Base-by-base conservation (phyloP, 2,113 vertebrate species). In the Melanerpes aurifrons region DNA sequence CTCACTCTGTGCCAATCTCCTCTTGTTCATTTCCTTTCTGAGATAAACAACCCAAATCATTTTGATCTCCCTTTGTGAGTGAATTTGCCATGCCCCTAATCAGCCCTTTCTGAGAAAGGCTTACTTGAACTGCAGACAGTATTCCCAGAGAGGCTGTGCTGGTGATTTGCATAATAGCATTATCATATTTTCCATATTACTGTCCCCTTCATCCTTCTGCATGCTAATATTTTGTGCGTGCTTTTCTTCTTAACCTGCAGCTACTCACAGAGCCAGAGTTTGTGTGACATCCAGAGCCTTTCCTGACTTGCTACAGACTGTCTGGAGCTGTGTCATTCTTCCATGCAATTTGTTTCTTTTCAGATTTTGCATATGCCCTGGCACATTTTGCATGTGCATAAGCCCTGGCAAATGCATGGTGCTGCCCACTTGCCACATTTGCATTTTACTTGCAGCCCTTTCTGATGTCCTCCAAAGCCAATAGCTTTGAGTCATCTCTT, bases 141-240 rank as follows among this genome's bases (percentile, higher is more conserved):
- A 95, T 96, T 96, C 95, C 94, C 95, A 93, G 71, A 47, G 94
- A 95, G 91, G 86, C 91, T 2, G 1, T 0, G 5, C 77, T 67
- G 74, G 89, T 87, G 63, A 94, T 96, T 95, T 96, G 87, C 94
- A 96, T 96, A 96, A 96, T 93, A 90, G 80, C 90, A 96, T 96
- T 96, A 96, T 96, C 95, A 95, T 94, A 94, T 90, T 96, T 96
- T 92, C 92, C 88, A 72, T 93, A 93, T 96, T 95, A 93, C 92
- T 94, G 86, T 82, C 80, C 45, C 32, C 45, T 80, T 80, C 57
- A 77, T 68, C 87, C 69, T 88, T 64, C 86, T 95, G 88, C 93
- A 93, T 93, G 76, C 48, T 95, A 83, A 84, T 95, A 58, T 86
- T 91, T 82, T 77, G 26, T 53, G 43, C 25, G n/a, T 53, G 58